phyloP scores from a whole-genome alignment of 2,113 vertebrate species.

The Progne subis region DNA sequence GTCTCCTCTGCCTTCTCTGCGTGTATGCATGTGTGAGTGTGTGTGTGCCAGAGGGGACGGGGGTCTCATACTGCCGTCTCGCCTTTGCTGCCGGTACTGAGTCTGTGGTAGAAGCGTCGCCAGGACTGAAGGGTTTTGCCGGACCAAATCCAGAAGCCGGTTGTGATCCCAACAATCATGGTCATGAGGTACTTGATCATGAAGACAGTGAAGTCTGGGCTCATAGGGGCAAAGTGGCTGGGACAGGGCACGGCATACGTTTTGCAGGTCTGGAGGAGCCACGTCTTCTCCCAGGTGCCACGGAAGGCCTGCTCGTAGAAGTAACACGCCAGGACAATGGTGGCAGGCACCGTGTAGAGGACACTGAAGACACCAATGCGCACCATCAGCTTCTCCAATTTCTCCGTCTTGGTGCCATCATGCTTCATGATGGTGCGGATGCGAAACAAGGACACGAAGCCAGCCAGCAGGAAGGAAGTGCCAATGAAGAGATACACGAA shows the following conservation, averaged over 20 bases:
- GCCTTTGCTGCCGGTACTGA: constrained; percentile 90
- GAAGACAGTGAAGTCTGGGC: constrained; percentile 90
- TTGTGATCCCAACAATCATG: constrained; percentile 92
- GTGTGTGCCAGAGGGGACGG: neutral
- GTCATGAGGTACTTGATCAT: constrained; percentile 97
- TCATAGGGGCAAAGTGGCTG: constrained; percentile 81
- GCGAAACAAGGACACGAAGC: constrained; percentile 91
- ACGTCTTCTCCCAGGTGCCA: constrained; percentile 88
- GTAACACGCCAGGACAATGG: constrained; percentile 88
- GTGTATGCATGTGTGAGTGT: neutral
- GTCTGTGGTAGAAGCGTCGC: constrained; percentile 87
- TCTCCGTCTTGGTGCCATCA: constrained; percentile 94
- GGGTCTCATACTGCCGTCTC: constrained; percentile 91
- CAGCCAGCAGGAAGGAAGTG: constrained; percentile 88
- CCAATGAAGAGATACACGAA: constrained; percentile 91
- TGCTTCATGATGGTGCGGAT: constrained; percentile 99
- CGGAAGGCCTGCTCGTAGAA: constrained; percentile 92
- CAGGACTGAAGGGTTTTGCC: constrained; percentile 92
- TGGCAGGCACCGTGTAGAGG: constrained; percentile 87
- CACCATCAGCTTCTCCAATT: constrained; percentile 92
- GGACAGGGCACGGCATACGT: constrained; percentile 85
- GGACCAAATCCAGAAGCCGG: constrained; percentile 95
- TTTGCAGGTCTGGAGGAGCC: constrained; percentile 89
- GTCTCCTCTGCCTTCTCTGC: neutral
- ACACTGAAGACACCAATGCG: constrained; percentile 89